Evolutionary conservation across 2,888 invertebrate genomes (phyloP).

Genomic region (Lordiphosa andalusiaca): DNA sequence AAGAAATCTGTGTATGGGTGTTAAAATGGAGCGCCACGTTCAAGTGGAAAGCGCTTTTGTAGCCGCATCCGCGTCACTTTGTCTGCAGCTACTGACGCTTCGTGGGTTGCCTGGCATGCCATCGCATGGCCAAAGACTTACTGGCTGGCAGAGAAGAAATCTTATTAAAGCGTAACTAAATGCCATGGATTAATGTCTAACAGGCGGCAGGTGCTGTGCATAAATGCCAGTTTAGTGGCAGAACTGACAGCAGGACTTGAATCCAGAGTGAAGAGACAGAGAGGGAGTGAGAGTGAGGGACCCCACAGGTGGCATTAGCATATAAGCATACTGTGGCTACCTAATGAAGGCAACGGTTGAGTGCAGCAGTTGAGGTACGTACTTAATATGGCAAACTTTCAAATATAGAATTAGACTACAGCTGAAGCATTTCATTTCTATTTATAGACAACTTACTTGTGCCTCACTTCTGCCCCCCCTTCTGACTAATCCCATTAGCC

Average conservation of each 20-base stretch:
- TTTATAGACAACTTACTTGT: too few relatives aligned
- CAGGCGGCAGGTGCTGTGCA: slow-evolving; percentile 52
- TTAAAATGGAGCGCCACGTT: slow-evolving; percentile 50
- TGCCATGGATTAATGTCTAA: slow-evolving; percentile 70
- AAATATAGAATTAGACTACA: neutral
- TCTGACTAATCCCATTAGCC: neutral
- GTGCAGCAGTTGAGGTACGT: slow-evolving; percentile 25
- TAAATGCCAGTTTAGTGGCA: slow-evolving; percentile 59
- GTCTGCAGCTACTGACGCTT: slow-evolving; percentile 45
- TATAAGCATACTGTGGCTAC: slow-evolving; percentile 44
- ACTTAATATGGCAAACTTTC: too few relatives aligned
- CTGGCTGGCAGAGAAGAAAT: slow-evolving; percentile 35
- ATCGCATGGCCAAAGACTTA: slow-evolving; percentile 4
- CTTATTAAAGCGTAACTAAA: slow-evolving; percentile 72
- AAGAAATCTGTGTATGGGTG: slow-evolving; percentile 18
- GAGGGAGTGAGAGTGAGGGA: slow-evolving; percentile 21
- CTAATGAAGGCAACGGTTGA: slow-evolving; percentile 53
- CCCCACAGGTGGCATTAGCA: slow-evolving; percentile 50
- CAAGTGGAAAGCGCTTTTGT: slow-evolving; percentile 11
- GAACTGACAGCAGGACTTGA: slow-evolving; percentile 47
- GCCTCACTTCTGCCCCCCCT: neutral
- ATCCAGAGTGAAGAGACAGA: neutral
- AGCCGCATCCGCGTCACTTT: slow-evolving; percentile 49
- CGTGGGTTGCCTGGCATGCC: slow-evolving; percentile 28
- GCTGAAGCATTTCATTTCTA: too few relatives aligned